Base-by-base conservation (phyloP, 2,888 invertebrate species). In the Polydesmus complanatus region DNA sequence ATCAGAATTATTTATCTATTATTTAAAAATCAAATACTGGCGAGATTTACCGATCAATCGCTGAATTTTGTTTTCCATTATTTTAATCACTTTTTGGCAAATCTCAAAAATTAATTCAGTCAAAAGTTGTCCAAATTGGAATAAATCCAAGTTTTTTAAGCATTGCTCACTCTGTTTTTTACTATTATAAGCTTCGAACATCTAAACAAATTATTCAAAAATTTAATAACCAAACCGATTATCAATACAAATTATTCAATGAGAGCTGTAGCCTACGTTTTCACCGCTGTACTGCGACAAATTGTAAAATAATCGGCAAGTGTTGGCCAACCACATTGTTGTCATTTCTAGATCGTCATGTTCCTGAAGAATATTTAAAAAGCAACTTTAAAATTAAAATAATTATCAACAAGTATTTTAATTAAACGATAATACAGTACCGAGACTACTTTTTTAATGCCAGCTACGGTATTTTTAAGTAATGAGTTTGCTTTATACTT, bases 281-380 rank as follows among this genome's bases (percentile, higher is more conserved):
- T 95, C 91, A 1, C 94, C 94, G 68, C 93, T 92, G 76, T 97
- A 98, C 74, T 98, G 97, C 64, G 95, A 91, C 65, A 97, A 79
- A 71, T 86, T 89, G 74, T 96, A 88, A 26, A 92, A 76, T 50
- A 98, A 77, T 57, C 91, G 73, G 68, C 94, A 78, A 55, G 89
- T 87, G 69, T 79, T 80, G 8, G 78, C 74, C 62, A 80, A 69
- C 80, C 79, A 80, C 65, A 80, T 63, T 0, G 86, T 85, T 21
- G 85, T 83, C 3, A 84, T 83, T 70, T 96, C 96, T 27, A 91
- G 79, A 70, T 88, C 89, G 67, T 81, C 85, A 14, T 80, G 79
- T 61, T 82, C 82, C 74, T 82, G 85, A 78, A 56, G 54, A 22
- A 22, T 14, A 51, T 8, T 53, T 3, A 8, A 14, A 26, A 8